These are phyloP conservation scores for Arothron firmamentum DNA, from an alignment of 2,113 vertebrate species.

Conservation along the genomic window DNA sequence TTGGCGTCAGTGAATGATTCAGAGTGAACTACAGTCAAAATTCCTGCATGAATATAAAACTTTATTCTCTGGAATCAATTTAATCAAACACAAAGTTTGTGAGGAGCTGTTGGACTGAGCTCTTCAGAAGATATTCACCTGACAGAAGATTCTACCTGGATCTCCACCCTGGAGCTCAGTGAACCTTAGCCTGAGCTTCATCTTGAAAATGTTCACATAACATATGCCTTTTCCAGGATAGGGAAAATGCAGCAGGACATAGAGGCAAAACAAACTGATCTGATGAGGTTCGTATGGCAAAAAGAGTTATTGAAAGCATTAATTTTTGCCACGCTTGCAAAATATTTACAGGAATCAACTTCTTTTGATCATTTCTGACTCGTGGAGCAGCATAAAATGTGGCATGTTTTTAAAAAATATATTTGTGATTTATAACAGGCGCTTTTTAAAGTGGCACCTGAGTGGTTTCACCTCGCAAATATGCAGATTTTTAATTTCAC, in stretches of 20 bases:
- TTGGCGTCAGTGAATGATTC: not conserved
- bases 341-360: constrained; percentile 18
- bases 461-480: too few relatives aligned
- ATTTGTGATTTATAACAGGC: constrained; percentile 15
- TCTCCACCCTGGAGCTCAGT: too few relatives aligned
- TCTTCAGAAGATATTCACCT: constrained; percentile 7
- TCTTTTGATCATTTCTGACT: constrained; percentile 43
- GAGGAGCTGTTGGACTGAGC: constrained; percentile 17
- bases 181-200: not conserved
- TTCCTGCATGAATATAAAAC: too few relatives aligned
- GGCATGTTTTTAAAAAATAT: constrained; percentile 17
- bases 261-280: too few relatives aligned
- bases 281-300: too few relatives aligned
- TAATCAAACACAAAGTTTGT: constrained; percentile 1
- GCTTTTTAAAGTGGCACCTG: too few relatives aligned
- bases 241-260: too few relatives aligned
- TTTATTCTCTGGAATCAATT: not conserved
- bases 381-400: constrained; percentile 7
- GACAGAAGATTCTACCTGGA: constrained; percentile 17
- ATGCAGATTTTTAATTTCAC: constrained; percentile 2
- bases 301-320: too few relatives aligned
- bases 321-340: too few relatives aligned
- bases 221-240: constrained; percentile 13
- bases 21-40: not conserved
- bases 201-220: constrained; percentile 7